Percentiles rank a stretch among this genome's conserved stretches.
Conservation (phyloP, 2,888 invertebrate species). For the Sialis lutaria region DNA sequence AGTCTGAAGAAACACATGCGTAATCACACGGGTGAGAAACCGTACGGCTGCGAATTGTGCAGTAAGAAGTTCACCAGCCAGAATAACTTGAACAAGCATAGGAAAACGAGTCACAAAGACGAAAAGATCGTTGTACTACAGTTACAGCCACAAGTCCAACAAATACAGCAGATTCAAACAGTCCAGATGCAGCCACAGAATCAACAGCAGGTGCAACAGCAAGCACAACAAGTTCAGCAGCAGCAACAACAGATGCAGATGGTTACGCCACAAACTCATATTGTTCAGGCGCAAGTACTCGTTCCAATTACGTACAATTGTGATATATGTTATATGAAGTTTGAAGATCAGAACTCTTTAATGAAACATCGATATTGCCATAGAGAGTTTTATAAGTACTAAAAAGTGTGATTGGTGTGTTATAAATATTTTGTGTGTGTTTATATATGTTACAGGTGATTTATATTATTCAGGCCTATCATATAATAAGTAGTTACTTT, state of each 20-base stretch:
- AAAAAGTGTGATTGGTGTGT: neutral
- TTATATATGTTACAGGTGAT: too few relatives aligned
- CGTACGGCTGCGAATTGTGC: constrained; percentile 27
- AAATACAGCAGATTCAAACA: constrained; percentile 24
- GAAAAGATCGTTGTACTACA: constrained; percentile 23
- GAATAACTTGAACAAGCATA: constrained; percentile 21
- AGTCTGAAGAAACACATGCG: constrained; percentile 3
- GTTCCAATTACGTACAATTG: neutral
- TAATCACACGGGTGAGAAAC: constrained; percentile 29
- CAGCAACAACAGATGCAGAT: constrained; percentile 12
- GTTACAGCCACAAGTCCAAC: constrained; percentile 15
- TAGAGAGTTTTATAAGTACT: constrained; percentile 2
- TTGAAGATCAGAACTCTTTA: neutral
- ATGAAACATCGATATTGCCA: constrained; percentile 5
- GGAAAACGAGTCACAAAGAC: constrained; percentile 1
- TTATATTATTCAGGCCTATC: too few relatives aligned
- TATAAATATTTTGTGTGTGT: too few relatives aligned
- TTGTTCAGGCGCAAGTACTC: neutral
- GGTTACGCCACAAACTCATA: neutral
- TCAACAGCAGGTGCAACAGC: neutral
- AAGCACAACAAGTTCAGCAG: neutral
- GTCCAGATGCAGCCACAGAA: constrained; percentile 20
- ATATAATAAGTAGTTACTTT: too few relatives aligned
- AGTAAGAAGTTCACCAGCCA: constrained; percentile 28
- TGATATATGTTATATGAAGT: constrained; percentile 3